Conservation (phyloP, 2,113 vertebrate species). For the Engystomops pustulosus region DNA sequence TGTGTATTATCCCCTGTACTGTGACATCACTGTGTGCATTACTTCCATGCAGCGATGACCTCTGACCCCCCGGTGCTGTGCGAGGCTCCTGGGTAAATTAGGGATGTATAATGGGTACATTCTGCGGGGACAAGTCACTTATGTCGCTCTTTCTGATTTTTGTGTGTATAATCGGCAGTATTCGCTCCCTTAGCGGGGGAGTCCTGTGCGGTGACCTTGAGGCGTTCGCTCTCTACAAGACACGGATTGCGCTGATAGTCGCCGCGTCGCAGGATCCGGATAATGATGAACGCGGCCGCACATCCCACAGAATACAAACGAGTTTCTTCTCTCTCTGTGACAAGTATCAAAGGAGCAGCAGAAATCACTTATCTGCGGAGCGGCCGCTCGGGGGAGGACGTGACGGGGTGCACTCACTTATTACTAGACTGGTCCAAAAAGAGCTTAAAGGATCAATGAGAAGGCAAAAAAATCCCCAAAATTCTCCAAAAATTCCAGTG, state of each 20-base stretch:
- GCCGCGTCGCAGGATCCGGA: slow-evolving; percentile 20
- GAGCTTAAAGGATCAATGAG: no score
- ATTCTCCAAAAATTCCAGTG: no score
- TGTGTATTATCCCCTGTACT: no score
- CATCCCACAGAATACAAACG: slow-evolving; percentile 24
- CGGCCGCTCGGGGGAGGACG: not conserved
- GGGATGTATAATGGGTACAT: not conserved
- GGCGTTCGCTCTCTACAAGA: slow-evolving; percentile 11
- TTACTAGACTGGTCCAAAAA: no score
- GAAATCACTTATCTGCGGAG: slow-evolving; percentile 35
- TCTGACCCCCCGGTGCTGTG: not conserved
- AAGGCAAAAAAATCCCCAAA: no score
- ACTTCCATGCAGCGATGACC: not conserved
- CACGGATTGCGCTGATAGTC: slow-evolving; percentile 34
- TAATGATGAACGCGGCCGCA: slow-evolving; percentile 42
- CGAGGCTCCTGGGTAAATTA: not conserved
- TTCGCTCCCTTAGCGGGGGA: not conserved
- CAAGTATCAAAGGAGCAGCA: slow-evolving; percentile 35
- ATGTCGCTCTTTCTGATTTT: not conserved
- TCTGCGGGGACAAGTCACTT: slow-evolving; percentile 16
- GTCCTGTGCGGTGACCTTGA: slow-evolving; percentile 46
- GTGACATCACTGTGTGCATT: no score
- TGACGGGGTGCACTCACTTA: not conserved
- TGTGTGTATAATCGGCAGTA: not conserved
- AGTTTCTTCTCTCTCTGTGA: slow-evolving; percentile 12